Percentiles rank a stretch among this genome's conserved stretches.
Evolutionary conservation across 2,888 invertebrate species (phyloP).

Genomic region (Stenolophus ochropezus): DNA sequence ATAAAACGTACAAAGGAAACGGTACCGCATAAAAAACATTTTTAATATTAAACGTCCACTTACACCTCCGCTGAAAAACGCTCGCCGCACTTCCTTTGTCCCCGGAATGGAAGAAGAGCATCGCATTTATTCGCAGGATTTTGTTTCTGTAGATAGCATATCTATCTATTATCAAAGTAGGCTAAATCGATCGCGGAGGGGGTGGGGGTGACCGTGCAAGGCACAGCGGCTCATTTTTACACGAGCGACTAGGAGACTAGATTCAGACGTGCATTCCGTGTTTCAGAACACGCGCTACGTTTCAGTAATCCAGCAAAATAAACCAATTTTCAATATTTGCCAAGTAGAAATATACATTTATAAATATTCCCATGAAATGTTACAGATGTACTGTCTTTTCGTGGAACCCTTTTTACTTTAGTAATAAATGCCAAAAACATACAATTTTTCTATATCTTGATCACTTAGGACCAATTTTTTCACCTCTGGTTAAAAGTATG

Average conservation of each 20-base stretch:
- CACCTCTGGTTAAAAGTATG: no score
- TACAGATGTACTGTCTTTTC: no score
- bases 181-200: constrained; percentile 37
- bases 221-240: neutral
- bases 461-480: no score
- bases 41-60: constrained; percentile 26
- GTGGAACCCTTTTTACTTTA: no score
- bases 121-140: neutral
- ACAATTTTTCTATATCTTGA: no score
- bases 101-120: neutral
- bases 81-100: constrained; percentile 14
- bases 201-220: neutral
- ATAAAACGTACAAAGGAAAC: constrained; percentile 44
- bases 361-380: no score
- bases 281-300: no score
- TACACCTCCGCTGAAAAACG: neutral
- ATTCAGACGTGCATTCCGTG: no score
- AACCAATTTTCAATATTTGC: no score
- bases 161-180: constrained; percentile 47
- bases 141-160: constrained; percentile 23
- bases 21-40: constrained; percentile 34
- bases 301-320: no score
- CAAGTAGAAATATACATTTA: no score
- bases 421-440: no score
- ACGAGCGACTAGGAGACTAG: neutral